These are phyloP conservation scores for Symphodus melops DNA, from an alignment of 2,113 vertebrate genomes.

Conservation along the genomic window DNA sequence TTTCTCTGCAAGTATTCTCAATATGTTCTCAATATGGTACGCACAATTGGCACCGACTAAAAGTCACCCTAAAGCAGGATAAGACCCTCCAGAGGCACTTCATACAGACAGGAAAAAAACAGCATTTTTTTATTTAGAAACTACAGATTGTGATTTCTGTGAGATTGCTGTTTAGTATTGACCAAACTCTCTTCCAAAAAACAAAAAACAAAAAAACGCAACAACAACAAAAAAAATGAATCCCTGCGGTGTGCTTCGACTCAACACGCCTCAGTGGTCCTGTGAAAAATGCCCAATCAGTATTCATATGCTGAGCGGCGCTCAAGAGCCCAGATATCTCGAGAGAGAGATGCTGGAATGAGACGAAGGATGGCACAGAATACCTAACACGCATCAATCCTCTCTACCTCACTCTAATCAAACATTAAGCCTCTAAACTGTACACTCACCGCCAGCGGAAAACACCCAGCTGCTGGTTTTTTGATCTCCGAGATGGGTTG, in stretches of 20 bases:
- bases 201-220: no score
- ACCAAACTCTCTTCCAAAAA: slow-evolving; percentile 30
- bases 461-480: slow-evolving; percentile 60
- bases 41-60: neutral
- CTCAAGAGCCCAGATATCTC: slow-evolving; percentile 70
- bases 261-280: slow-evolving; percentile 62
- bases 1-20: no score
- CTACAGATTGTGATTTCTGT: slow-evolving; percentile 29
- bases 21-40: no score
- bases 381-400: slow-evolving; percentile 73
- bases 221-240: slow-evolving; percentile 30
- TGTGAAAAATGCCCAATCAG: slow-evolving; percentile 78
- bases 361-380: slow-evolving; percentile 74
- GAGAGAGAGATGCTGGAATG: slow-evolving; percentile 70
- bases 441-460: slow-evolving; percentile 60
- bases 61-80: neutral
- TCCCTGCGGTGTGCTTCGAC: slow-evolving; percentile 45
- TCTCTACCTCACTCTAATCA: slow-evolving; percentile 69
- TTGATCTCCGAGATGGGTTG: slow-evolving; percentile 77
- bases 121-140: slow-evolving; percentile 8
- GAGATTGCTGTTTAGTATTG: slow-evolving; percentile 45
- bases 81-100: neutral
- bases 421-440: slow-evolving; percentile 76
- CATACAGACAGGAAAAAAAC: neutral
- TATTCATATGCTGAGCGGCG: slow-evolving; percentile 78